A percentile compares a stretch with the other conserved stretches of the same genome.
Conservation (phyloP, 1,140 invertebrate species). For the Sycophila sp. region DNA sequence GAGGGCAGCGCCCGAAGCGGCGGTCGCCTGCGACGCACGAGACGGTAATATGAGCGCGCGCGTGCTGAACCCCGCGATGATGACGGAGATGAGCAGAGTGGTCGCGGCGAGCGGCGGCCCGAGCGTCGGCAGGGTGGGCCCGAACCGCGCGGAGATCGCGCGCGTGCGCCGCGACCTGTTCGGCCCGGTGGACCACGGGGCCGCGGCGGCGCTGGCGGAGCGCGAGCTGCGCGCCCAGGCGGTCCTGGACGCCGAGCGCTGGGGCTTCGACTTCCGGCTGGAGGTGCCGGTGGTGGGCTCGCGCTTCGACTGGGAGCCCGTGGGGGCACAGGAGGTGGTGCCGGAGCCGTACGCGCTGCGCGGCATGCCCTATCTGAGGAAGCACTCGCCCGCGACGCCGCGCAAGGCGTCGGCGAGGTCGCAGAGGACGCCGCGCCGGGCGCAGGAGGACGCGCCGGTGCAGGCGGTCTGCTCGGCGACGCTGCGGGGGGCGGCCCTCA, state of each 20-base stretch:
- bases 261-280: slow-evolving; percentile 66
- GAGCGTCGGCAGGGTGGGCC: slow-evolving; percentile 43
- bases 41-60: slow-evolving; percentile 67
- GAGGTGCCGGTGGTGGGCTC: slow-evolving; percentile 56
- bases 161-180: slow-evolving; percentile 66
- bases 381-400: slow-evolving; percentile 51
- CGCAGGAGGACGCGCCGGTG: background rate
- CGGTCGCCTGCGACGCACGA: background rate
- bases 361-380: slow-evolving; percentile 60
- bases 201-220: slow-evolving; percentile 61
- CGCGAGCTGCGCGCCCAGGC: slow-evolving; percentile 61
- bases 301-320: slow-evolving; percentile 60
- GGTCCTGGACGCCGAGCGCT: slow-evolving; percentile 59
- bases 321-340: slow-evolving; percentile 55
- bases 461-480: background rate
- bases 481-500: background rate
- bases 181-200: slow-evolving; percentile 67
- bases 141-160: slow-evolving; percentile 57
- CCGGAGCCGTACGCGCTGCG: slow-evolving; percentile 64
- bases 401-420: slow-evolving; percentile 26
- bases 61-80: slow-evolving; percentile 65
- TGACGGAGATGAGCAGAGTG: slow-evolving; percentile 63
- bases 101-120: slow-evolving; percentile 31
- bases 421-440: background rate
- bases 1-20: background rate